These are phyloP conservation scores for Myiothlypis coronata DNA, from an alignment of 2,797 vertebrate genomes.

Conservation along the genomic window DNA sequence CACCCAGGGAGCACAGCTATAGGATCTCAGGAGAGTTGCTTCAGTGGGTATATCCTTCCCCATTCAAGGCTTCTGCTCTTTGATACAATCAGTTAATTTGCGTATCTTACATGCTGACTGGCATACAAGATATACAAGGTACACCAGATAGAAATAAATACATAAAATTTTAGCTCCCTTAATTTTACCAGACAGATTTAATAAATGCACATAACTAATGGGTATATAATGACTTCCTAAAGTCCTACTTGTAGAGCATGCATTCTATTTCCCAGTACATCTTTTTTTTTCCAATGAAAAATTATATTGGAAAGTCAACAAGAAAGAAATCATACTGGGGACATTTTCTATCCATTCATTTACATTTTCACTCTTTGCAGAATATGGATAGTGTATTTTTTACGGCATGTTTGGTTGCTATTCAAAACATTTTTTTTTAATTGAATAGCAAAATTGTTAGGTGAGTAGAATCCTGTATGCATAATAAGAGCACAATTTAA, in stretches of 20 bases:
- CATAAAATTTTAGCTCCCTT: slow-evolving; percentile 37
- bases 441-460: slow-evolving; percentile 74
- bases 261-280: slow-evolving; percentile 52
- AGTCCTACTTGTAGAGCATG: slow-evolving; percentile 55
- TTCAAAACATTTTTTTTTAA: slow-evolving; percentile 68
- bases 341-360: slow-evolving; percentile 53
- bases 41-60: not conserved
- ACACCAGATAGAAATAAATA: slow-evolving; percentile 46
- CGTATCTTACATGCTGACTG: not conserved
- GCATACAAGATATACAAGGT: not conserved
- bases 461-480: slow-evolving; percentile 71
- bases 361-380: slow-evolving; percentile 52
- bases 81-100: not conserved
- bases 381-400: slow-evolving; percentile 38
- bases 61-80: not conserved
- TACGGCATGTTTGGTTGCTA: slow-evolving; percentile 59
- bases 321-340: slow-evolving; percentile 49
- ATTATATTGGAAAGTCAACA: slow-evolving; percentile 59
- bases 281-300: slow-evolving; percentile 43
- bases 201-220: slow-evolving; percentile 66
- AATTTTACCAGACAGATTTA: slow-evolving; percentile 51
- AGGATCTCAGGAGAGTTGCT: not conserved
- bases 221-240: slow-evolving; percentile 62
- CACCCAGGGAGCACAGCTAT: not conserved
- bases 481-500: slow-evolving; percentile 73